These are phyloP conservation scores for Luperina testacea DNA, from an alignment of 2,888 invertebrate species.

Conservation along the genomic window DNA sequence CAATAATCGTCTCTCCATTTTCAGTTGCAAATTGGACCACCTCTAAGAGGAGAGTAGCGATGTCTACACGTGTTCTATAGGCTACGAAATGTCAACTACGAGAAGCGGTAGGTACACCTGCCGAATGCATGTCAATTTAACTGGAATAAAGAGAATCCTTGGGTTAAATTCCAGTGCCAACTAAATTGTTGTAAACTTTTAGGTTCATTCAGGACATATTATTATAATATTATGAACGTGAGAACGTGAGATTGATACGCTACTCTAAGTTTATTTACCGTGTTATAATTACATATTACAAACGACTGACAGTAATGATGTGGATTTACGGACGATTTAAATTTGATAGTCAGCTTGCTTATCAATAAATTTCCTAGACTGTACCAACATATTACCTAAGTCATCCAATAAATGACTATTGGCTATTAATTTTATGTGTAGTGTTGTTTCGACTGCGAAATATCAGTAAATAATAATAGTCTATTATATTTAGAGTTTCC, in stretches of 20 bases:
- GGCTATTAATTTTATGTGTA: not conserved
- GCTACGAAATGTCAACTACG: conserved; percentile 30
- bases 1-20: conserved; percentile 55
- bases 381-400: not conserved
- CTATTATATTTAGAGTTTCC: conserved; percentile 45
- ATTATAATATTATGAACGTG: not conserved
- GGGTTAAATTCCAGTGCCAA: conserved; percentile 1
- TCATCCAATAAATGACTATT: not conserved
- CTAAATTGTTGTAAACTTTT: not conserved
- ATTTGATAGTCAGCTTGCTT: not conserved
- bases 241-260: not conserved
- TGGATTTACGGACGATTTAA: not conserved
- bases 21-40: conserved; percentile 59
- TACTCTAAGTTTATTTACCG: not conserved
- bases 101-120: conserved; percentile 35
- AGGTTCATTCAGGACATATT: not conserved
- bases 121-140: conserved; percentile 33
- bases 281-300: not conserved
- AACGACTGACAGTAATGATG: not conserved
- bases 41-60: conserved; percentile 27
- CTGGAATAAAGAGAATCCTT: conserved; percentile 5
- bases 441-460: conserved; percentile 23
- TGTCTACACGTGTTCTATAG: conserved; percentile 14
- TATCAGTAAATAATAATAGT: conserved; percentile 43
- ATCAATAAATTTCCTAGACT: not conserved